Conservation (phyloP, 2,888 invertebrate genomes). For the Lepidocyrtinus sp. region DNA sequence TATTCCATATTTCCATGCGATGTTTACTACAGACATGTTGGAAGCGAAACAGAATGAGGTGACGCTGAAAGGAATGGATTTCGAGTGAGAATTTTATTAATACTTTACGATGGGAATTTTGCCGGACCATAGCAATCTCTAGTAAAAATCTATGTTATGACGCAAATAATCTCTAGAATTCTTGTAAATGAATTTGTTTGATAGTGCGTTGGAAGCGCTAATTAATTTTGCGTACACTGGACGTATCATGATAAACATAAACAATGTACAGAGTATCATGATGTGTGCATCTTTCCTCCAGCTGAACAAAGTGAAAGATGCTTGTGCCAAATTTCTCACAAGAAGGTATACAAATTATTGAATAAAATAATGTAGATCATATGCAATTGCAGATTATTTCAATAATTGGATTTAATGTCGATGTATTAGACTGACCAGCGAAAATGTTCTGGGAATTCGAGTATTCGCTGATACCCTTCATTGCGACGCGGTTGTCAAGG, state of each 20-base stretch:
- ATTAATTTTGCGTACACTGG: slow-evolving; percentile 91
- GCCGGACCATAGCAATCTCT: too few relatives aligned
- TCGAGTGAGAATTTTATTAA: slow-evolving; percentile 77
- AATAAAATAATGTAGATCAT: neutral
- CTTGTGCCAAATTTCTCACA: slow-evolving; percentile 86
- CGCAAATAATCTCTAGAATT: too few relatives aligned
- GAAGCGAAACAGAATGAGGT: slow-evolving; percentile 87
- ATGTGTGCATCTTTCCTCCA: slow-evolving; percentile 89
- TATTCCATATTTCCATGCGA: slow-evolving; percentile 91
- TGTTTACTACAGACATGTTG: slow-evolving; percentile 92
- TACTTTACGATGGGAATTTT: neutral
- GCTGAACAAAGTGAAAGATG: slow-evolving; percentile 84
- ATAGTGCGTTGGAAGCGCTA: slow-evolving; percentile 83
- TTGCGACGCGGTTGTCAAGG: slow-evolving; percentile 80
- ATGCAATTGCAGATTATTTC: neutral
- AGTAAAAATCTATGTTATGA: too few relatives aligned
- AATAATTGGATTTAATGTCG: neutral
- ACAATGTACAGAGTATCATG: slow-evolving; percentile 88
- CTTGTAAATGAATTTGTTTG: slow-evolving; percentile 69
- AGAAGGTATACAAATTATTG: slow-evolving; percentile 76
- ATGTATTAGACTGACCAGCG: slow-evolving; percentile 82
- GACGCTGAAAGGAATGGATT: slow-evolving; percentile 85
- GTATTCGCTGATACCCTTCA: slow-evolving; percentile 86
- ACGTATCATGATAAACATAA: slow-evolving; percentile 81
- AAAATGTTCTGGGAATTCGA: slow-evolving; percentile 85